phyloP scores from a whole-genome alignment of 1,140 invertebrate species.

The Drosophila parabipectinata region DNA sequence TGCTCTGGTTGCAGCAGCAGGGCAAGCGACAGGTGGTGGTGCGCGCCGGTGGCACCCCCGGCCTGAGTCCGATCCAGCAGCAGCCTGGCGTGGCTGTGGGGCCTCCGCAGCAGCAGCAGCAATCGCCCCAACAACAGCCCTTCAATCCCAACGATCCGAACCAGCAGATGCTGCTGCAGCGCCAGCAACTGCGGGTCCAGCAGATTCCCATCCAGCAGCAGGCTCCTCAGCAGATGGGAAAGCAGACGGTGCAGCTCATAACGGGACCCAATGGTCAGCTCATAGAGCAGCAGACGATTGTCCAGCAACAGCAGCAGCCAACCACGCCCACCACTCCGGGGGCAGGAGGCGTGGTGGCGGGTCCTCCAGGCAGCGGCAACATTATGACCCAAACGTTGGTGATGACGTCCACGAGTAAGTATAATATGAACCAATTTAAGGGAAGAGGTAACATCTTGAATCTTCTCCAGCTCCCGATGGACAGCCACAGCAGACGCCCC shows the following conservation, averaged over 20 bases:
- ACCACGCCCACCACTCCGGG: conserved; percentile 62
- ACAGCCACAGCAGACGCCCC: conserved; percentile 79
- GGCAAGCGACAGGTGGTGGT: conserved; percentile 86
- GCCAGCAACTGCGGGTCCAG: conserved; percentile 85
- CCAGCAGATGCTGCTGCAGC: conserved; percentile 76
- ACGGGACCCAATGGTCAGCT: conserved; percentile 76
- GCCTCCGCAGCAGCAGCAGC: conserved; percentile 51
- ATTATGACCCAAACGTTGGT: conserved; percentile 83
- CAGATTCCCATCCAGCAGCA: conserved; percentile 86
- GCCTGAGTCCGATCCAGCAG: conserved; percentile 84
- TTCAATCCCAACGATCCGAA: conserved; percentile 73
- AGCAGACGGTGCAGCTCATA: conserved; percentile 85
- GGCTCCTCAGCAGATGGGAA: conserved; percentile 82
- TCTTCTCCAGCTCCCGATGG: conserved; percentile 49
- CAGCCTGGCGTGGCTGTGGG: conserved; percentile 44
- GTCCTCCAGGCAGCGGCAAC: conserved; percentile 38
- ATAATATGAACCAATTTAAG: neutral
- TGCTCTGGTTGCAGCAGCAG: conserved; percentile 89
- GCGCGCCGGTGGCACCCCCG: conserved; percentile 82
- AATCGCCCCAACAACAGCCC: conserved; percentile 41
- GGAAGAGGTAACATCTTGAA: neutral
- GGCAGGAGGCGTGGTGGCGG: conserved; percentile 27
- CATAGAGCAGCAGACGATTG: conserved; percentile 84
- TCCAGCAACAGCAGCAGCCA: conserved; percentile 84
- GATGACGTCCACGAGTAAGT: conserved; percentile 85